Conservation (phyloP, 1,140 invertebrate species). For the Panagrolaimus sp. region DNA sequence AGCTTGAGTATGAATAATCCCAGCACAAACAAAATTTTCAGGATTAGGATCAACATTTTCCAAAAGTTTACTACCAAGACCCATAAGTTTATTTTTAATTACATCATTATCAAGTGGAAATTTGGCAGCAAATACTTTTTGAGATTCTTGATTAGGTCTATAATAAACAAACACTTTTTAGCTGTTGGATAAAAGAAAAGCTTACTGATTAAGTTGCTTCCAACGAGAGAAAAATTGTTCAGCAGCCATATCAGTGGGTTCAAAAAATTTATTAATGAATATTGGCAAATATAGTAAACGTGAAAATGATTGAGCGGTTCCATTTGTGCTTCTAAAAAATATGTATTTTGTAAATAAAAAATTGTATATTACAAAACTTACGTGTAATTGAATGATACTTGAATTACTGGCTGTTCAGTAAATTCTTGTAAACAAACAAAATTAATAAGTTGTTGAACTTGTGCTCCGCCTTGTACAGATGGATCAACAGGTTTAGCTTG, state of each 20-base stretch:
- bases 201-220: slow-evolving; percentile 91
- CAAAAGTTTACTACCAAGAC: slow-evolving; percentile 86
- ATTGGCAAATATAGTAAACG: slow-evolving; percentile 81
- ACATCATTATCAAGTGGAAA: slow-evolving; percentile 78
- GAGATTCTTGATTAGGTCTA: slow-evolving; percentile 79
- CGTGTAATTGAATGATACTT: slow-evolving; percentile 61
- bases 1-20: slow-evolving; percentile 88
- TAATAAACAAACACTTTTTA: slow-evolving; percentile 8
- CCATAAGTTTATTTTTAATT: slow-evolving; percentile 80
- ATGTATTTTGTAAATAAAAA: not conserved
- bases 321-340: slow-evolving; percentile 58
- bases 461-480: slow-evolving; percentile 84
- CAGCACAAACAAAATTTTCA: slow-evolving; percentile 97
- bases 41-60: slow-evolving; percentile 92
- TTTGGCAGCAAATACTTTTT: slow-evolving; percentile 92
- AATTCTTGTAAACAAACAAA: slow-evolving; percentile 95
- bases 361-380: slow-evolving; percentile 18
- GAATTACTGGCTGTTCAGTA: slow-evolving; percentile 64
- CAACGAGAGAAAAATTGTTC: slow-evolving; percentile 95
- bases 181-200: slow-evolving; percentile 17
- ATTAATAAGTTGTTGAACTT: slow-evolving; percentile 95
- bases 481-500: slow-evolving; percentile 91
- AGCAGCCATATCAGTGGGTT: slow-evolving; percentile 95
- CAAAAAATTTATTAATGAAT: slow-evolving; percentile 96
- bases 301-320: slow-evolving; percentile 73